Base-by-base conservation (phyloP, 2,888 invertebrate genomes). In the Diplazon laetatorius region DNA sequence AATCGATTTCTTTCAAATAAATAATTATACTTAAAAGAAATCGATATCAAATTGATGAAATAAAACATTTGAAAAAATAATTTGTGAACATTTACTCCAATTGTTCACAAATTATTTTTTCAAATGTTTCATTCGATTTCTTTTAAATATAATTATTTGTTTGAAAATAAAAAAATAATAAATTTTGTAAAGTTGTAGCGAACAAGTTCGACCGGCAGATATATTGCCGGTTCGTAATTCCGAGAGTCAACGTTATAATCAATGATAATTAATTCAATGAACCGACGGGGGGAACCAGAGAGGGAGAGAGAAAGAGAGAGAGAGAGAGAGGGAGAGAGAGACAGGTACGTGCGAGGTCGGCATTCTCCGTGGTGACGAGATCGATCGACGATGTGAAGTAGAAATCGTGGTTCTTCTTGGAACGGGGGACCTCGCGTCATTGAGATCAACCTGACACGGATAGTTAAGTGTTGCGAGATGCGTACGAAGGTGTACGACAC, bases 401-500 rank as follows among this genome's bases (percentile, higher is more conserved):
- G 42, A 44, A 57, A 57, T 68, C 68, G 44, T 44, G 9, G 68
- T 30, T 30, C 20, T 55, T 55, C 55, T 68, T 30, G 44, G 68
- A 55, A 68, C 57, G 44, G 44, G 18, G 55, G 52, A n/a, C n/a
- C 42, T 68, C 52, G 52, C 68, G 68, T 68, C 68, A 68, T 68
- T 57, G 68, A 52, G 55, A 68, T 44, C 30, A 68, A 55, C 42
- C 57, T 55, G 55, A 57, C 55, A 16, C 68, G 68, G 42, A 68
- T 68, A 30, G 52, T 16, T 10, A 44, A 55, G 68, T 44, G 52
- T 44, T 57, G 35, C 42, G 48, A 10, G 48, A 48, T 48, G 18
- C 37, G 62, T 46, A 18, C 46, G 30, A 46, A 50, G 35, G 22
- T 16, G n/a, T n/a, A n/a, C n/a, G n/a, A n/a, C n/a, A n/a, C n/a